These are phyloP conservation scores for Nerophis ophidion DNA, from an alignment of 2,113 vertebrate genomes.

Conservation along the genomic window DNA sequence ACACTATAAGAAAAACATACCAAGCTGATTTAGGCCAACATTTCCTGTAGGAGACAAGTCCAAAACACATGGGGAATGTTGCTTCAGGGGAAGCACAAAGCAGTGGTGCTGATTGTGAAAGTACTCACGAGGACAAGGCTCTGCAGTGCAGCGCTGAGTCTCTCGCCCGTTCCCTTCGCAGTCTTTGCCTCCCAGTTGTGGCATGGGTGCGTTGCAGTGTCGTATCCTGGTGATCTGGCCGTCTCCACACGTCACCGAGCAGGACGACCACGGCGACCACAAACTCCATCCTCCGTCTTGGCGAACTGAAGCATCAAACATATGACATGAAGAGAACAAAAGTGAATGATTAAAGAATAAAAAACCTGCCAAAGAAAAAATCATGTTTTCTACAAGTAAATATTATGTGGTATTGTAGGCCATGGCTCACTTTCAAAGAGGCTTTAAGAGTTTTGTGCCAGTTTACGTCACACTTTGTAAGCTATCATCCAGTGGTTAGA, in stretches of 20 bases:
- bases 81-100: conserved; percentile 25
- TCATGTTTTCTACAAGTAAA: conserved; percentile 37
- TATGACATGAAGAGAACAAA: conserved; percentile 11
- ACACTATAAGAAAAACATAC: conserved; percentile 31
- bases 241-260: conserved; percentile 86
- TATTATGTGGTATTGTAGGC: conserved; percentile 24
- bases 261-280: conserved; percentile 97
- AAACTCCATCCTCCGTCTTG: conserved; percentile 95
- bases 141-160: conserved; percentile 83
- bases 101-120: conserved; percentile 6
- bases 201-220: conserved; percentile 92
- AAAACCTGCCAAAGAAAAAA: conserved; percentile 18
- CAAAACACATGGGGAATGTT: conserved; percentile 45
- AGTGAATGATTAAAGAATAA: conserved; percentile 30
- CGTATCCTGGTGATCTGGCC: conserved; percentile 93
- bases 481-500: conserved; percentile 34
- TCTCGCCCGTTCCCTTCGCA: conserved; percentile 87
- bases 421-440: conserved; percentile 38
- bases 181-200: conserved; percentile 88
- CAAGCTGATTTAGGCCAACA: conserved; percentile 40
- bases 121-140: conserved; percentile 83
- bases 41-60: conserved; percentile 42
- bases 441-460: conserved; percentile 19
- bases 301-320: conserved; percentile 73
- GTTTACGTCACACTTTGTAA: conserved; percentile 48